Evolutionary conservation across 92 coral and sea anemone genomes (phyloP), one percentile per base, ranked within the genome.

Genomic region (Siderastrea radians): DNA sequence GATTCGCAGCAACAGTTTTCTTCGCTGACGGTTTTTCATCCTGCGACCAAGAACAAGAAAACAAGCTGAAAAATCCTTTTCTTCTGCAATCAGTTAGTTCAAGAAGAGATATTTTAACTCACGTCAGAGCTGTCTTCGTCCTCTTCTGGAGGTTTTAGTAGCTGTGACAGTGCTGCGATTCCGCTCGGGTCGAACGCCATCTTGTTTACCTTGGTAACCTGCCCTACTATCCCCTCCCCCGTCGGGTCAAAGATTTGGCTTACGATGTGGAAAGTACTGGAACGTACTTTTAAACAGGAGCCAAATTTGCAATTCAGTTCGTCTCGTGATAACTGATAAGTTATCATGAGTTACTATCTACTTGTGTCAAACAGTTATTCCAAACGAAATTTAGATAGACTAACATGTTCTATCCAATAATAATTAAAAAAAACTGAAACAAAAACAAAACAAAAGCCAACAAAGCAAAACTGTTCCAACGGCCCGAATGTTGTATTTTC

Each of bases 71-170:
- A 78, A 74, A 2, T 44, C 48, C 47, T 43, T 48, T 60, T 3
- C 53, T 4, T 17, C 2, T 12, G 38, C 57, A 60, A 46, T 15
- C 14, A 13, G 17, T 6, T 49, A 59, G 50, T 43, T 55, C 49
- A 60, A 10, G 62, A 44, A 16, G 49, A 16, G 46, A 48, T 12
- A n/a, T 53, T 68, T 49, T 67, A 48, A 48, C 89, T 89, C 78
- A 94, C 96, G 76, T 94, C 96, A 60, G 93, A 94, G 79, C 93
- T 89, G 7, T 83, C 60, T 68, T 92, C 90, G 68, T 81, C 89
- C 86, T 90, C 91, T 26, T 79, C 68, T 83, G 89, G 85, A 4
- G 98, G 95, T 76, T 92, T 90, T 74, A 96, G 84, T 16, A 96
- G 96, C 49, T 96, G 94, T n/a, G 92, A 73, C 19, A 96, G 76